Evolutionary conservation across 1,140 invertebrate species (phyloP).

Genomic region (Drosophila insularis): DNA sequence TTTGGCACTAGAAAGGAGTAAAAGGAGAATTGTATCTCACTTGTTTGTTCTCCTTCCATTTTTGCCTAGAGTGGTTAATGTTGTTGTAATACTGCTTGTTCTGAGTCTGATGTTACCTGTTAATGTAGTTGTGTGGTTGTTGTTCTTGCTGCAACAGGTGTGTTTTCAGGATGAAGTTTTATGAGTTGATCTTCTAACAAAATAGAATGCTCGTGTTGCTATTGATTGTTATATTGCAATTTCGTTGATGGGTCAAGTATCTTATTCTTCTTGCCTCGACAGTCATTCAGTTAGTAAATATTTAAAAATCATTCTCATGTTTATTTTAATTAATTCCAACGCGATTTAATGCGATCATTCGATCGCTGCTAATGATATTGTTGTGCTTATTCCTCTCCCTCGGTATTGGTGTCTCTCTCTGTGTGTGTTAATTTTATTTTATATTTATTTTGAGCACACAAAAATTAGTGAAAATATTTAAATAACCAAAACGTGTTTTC

Average conservation of each 20-base stretch:
- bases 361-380: conserved; percentile 48
- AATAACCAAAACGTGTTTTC: conserved; percentile 72
- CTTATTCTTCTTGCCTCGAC: neutral
- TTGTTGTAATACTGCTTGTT: conserved; percentile 30
- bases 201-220: conserved; percentile 53
- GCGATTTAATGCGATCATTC: conserved; percentile 53
- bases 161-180: conserved; percentile 27
- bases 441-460: conserved; percentile 38
- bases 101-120: conserved; percentile 6
- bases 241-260: conserved; percentile 33
- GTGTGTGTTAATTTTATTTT: conserved; percentile 40
- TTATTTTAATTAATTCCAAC: conserved; percentile 72
- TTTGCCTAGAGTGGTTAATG: conserved; percentile 48
- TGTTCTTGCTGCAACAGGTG: conserved; percentile 57
- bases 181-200: conserved; percentile 65
- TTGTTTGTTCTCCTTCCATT: conserved; percentile 39
- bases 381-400: conserved; percentile 24
- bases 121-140: conserved; percentile 14
- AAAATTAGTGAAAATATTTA: conserved; percentile 73
- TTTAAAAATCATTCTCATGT: conserved; percentile 72
- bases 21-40: conserved; percentile 5
- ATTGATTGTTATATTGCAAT: conserved; percentile 49
- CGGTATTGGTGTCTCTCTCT: conserved; percentile 24
- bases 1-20: neutral
- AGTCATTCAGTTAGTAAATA: conserved; percentile 44